Percentiles rank a stretch among this genome's conserved stretches.
These are phyloP conservation scores for Borostomias antarcticus DNA, from an alignment of 2,797 vertebrate genomes.

Conservation along the genomic window DNA sequence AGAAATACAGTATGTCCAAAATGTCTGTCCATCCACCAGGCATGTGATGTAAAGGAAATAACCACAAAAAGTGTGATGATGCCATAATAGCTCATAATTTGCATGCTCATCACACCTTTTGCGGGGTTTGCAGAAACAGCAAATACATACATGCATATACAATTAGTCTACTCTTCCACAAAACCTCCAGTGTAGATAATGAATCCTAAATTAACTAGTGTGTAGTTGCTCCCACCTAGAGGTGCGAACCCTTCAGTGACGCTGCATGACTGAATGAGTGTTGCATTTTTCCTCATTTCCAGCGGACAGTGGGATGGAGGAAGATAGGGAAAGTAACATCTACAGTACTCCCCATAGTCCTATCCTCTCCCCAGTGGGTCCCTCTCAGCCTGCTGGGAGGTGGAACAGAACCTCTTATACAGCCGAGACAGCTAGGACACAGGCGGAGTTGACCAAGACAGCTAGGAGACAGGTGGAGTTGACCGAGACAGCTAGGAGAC, in stretches of 20 bases:
- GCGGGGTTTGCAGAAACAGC: too few species aligned
- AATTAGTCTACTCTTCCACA: too few species aligned
- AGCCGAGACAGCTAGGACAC: neutral
- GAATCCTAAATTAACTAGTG: neutral
- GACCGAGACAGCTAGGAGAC: too few species aligned
- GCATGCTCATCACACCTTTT: too few species aligned
- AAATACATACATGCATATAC: too few species aligned
- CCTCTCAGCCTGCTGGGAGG: neutral
- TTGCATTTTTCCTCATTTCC: neutral
- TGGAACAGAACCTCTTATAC: neutral
- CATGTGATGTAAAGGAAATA: neutral
- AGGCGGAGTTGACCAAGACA: neutral
- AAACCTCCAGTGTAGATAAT: too few species aligned
- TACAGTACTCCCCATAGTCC: neutral
- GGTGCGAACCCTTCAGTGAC: neutral
- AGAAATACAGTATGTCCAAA: too few species aligned
- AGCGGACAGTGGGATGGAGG: too few species aligned
- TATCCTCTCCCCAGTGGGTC: neutral
- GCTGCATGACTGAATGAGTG: neutral
- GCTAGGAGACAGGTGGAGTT: neutral
- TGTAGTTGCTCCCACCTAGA: slow-evolving; percentile 20
- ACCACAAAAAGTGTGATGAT: too few species aligned
- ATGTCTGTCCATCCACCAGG: too few species aligned
- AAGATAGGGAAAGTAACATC: neutral
- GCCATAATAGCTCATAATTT: too few species aligned